These are phyloP conservation scores for Druceiella hillmani DNA, from an alignment of 2,888 invertebrate genomes.

Conservation along the genomic window DNA sequence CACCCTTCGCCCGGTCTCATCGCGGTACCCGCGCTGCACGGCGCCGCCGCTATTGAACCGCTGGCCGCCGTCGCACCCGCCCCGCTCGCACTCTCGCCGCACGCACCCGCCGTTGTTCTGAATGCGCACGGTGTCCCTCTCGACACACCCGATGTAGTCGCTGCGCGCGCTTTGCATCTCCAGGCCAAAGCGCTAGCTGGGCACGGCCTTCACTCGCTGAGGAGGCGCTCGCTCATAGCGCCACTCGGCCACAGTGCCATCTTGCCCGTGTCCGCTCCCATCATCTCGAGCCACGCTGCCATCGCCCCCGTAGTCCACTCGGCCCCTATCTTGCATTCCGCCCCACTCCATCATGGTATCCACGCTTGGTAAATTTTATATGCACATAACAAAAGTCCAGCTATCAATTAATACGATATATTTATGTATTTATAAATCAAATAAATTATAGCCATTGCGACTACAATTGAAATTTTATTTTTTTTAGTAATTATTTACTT, in stretches of 20 bases:
- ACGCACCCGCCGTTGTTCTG: conserved; percentile 43
- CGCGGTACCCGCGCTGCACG: too few relatives aligned
- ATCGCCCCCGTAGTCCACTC: conserved; percentile 17
- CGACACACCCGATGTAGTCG: conserved; percentile 47
- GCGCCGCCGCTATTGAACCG: too few relatives aligned
- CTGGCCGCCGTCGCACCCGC: conserved; percentile 51
- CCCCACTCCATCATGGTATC: not conserved
- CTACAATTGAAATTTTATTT: too few relatives aligned
- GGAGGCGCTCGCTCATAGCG: conserved; percentile 1
- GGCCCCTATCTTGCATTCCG: not conserved
- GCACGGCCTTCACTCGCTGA: too few relatives aligned
- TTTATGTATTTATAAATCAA: too few relatives aligned
- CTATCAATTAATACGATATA: too few relatives aligned
- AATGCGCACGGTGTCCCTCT: conserved; percentile 46
- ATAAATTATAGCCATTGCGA: too few relatives aligned
- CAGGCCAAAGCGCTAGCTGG: conserved; percentile 46
- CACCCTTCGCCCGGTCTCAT: too few relatives aligned
- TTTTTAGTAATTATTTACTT: too few relatives aligned
- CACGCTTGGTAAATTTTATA: conserved; percentile 6
- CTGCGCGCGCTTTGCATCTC: conserved; percentile 43
- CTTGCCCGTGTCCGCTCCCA: conserved; percentile 27
- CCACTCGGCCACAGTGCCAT: conserved; percentile 22
- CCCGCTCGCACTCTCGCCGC: conserved; percentile 41
- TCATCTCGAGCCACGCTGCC: conserved; percentile 15
- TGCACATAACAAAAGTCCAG: too few relatives aligned